These are phyloP conservation scores for Syndactyla subalaris DNA, from an alignment of 2,797 vertebrate species.

Conservation along the genomic window DNA sequence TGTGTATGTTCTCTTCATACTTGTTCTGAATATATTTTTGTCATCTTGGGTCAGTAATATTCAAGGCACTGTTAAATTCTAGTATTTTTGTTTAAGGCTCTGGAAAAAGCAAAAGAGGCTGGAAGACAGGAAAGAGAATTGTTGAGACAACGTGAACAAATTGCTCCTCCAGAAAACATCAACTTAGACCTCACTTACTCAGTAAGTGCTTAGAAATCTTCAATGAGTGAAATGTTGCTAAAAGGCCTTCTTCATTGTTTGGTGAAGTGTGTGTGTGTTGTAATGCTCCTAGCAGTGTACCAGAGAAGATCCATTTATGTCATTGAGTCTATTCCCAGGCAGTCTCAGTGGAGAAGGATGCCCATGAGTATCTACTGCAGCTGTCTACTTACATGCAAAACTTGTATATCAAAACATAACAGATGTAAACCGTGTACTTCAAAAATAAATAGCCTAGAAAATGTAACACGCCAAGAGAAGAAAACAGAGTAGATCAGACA, in stretches of 20 bases:
- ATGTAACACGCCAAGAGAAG: not conserved
- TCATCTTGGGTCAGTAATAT: not conserved
- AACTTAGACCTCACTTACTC: constrained; percentile 94
- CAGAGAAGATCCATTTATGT: not conserved
- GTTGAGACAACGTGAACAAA: constrained; percentile 90
- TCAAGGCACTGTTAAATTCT: not conserved
- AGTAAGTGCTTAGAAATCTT: constrained; percentile 79
- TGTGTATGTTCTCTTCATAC: not conserved
- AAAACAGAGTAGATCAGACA: not conserved
- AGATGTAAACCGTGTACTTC: not conserved
- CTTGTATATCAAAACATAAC: not conserved
- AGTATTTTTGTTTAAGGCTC: constrained; percentile 80
- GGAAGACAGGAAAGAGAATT: constrained; percentile 91
- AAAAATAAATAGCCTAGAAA: not conserved
- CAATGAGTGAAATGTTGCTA: not conserved
- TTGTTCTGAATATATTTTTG: not conserved
- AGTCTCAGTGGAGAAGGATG: not conserved
- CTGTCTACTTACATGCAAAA: not conserved
- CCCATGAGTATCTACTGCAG: not conserved
- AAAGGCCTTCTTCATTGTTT: not conserved
- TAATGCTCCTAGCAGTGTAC: not conserved
- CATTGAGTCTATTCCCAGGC: fast-evolving
- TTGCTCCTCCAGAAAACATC: constrained; percentile 84
- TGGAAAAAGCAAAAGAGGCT: constrained; percentile 97
- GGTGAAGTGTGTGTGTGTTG: not conserved